Conservation (phyloP, 1,140 invertebrate species). For the Chlorops oryzae region DNA sequence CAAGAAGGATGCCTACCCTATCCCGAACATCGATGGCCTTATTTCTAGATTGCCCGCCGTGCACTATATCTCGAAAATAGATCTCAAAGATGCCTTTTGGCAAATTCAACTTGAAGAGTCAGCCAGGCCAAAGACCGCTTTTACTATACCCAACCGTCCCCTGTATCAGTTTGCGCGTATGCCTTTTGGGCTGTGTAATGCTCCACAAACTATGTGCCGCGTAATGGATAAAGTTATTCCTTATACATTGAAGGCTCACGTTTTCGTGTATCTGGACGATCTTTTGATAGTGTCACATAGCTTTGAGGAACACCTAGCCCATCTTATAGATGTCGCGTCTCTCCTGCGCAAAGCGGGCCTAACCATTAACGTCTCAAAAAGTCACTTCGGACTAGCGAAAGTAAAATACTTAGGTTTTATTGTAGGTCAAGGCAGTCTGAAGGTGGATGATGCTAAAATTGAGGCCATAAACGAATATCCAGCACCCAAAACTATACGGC, state of each 20-base stretch:
- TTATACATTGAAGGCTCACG: slow-evolving; percentile 31
- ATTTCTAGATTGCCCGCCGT: too few species aligned
- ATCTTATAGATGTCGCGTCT: background rate
- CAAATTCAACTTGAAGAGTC: too few species aligned
- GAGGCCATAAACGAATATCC: slow-evolving; percentile 19
- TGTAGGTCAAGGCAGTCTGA: slow-evolving; percentile 10
- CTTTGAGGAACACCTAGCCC: slow-evolving; percentile 10
- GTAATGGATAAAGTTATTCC: slow-evolving; percentile 31
- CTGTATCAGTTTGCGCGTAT: too few species aligned
- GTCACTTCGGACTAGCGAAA: slow-evolving; percentile 17
- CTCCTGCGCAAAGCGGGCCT: slow-evolving; percentile 12
- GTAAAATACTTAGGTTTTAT: slow-evolving; percentile 29
- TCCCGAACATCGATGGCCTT: too few species aligned
- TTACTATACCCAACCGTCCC: too few species aligned
- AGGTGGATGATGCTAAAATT: slow-evolving; percentile 12
- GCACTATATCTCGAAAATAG: too few species aligned
- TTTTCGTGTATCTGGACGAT: slow-evolving; percentile 17
- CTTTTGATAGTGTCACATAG: slow-evolving; percentile 3
- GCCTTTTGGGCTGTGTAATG: slow-evolving; percentile 22
- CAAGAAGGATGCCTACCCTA: too few species aligned
- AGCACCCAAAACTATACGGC: slow-evolving; percentile 24
- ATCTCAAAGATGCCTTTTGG: too few species aligned
- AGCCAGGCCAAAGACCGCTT: slow-evolving; percentile 39
- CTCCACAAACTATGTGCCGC: slow-evolving; percentile 7
- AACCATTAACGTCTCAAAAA: slow-evolving; percentile 22